A percentile compares a stretch with the other conserved stretches of the same genome.
These are phyloP conservation scores for Dione juno DNA, from an alignment of 2,888 invertebrate species.

Conservation along the genomic window DNA sequence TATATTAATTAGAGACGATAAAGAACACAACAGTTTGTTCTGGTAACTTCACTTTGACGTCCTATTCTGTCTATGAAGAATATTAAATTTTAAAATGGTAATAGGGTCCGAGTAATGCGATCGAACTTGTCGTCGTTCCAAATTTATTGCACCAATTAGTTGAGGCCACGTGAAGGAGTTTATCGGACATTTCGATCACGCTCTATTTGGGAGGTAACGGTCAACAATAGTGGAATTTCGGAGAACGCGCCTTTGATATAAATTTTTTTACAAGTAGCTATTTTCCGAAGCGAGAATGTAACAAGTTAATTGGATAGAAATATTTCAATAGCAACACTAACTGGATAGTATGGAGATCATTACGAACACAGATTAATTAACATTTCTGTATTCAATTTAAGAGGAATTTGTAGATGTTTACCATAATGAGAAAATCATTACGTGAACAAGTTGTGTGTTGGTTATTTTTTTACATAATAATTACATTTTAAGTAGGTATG, in stretches of 20 bases:
- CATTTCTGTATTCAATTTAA: constrained; percentile 46
- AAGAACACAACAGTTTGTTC: constrained; percentile 63
- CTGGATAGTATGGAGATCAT: constrained; percentile 64
- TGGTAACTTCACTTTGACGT: constrained; percentile 57
- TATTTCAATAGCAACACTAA: constrained; percentile 69
- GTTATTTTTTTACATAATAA: constrained; percentile 43
- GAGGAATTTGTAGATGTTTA: constrained; percentile 38
- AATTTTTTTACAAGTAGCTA: constrained; percentile 64
- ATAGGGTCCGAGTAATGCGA: constrained; percentile 63
- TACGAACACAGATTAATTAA: constrained; percentile 65
- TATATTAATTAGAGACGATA: constrained; percentile 46
- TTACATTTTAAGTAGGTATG: constrained; percentile 47
- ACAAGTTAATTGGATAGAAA: constrained; percentile 81
- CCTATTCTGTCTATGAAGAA: constrained; percentile 46
- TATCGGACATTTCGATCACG: constrained; percentile 71
- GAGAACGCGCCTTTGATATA: constrained; percentile 64
- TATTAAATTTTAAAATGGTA: constrained; percentile 56
- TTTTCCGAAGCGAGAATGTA: constrained; percentile 81
- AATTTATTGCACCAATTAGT: constrained; percentile 83
- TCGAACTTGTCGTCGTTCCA: constrained; percentile 66
- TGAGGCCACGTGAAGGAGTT: constrained; percentile 75
- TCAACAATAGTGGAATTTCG: constrained; percentile 79
- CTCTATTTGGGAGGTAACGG: constrained; percentile 82
- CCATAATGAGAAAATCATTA: constrained; percentile 40
- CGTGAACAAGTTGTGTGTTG: constrained; percentile 21